These are phyloP conservation scores for Tiliacea aurago DNA, from an alignment of 2,888 invertebrate genomes.

Conservation along the genomic window DNA sequence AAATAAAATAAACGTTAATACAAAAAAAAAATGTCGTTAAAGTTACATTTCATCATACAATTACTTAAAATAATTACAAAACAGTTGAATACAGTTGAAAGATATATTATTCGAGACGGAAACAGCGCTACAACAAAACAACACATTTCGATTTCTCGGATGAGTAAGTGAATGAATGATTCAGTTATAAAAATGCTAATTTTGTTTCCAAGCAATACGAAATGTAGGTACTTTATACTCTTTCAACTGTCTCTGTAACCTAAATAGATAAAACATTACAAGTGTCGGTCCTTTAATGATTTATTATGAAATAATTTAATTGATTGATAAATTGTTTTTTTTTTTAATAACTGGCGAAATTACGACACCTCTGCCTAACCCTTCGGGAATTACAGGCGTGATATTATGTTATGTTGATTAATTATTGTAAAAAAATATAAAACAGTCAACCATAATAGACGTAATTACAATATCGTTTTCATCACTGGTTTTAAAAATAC, in stretches of 20 bases:
- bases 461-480: background rate
- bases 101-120: slow-evolving; percentile 1
- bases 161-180: slow-evolving; percentile 31
- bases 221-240: slow-evolving; percentile 2
- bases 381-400: too few relatives aligned
- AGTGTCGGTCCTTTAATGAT: background rate
- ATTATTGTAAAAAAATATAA: background rate
- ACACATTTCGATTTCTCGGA: slow-evolving; percentile 29
- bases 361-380: too few relatives aligned
- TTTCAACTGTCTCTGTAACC: slow-evolving; percentile 12
- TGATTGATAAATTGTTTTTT: too few relatives aligned
- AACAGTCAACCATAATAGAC: slow-evolving; percentile 1
- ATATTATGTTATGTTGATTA: background rate
- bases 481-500: slow-evolving; percentile 1
- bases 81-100: background rate
- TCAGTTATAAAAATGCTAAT: slow-evolving; percentile 52
- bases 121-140: slow-evolving; percentile 26
- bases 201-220: slow-evolving; percentile 27
- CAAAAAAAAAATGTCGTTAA: background rate
- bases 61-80: background rate
- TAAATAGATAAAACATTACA: background rate
- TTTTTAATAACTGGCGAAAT: too few relatives aligned
- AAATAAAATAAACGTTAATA: background rate
- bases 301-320: background rate
- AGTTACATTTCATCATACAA: background rate